phyloP scores from a whole-genome alignment of 1,140 invertebrate genomes.

The Steinernema khuongi region DNA sequence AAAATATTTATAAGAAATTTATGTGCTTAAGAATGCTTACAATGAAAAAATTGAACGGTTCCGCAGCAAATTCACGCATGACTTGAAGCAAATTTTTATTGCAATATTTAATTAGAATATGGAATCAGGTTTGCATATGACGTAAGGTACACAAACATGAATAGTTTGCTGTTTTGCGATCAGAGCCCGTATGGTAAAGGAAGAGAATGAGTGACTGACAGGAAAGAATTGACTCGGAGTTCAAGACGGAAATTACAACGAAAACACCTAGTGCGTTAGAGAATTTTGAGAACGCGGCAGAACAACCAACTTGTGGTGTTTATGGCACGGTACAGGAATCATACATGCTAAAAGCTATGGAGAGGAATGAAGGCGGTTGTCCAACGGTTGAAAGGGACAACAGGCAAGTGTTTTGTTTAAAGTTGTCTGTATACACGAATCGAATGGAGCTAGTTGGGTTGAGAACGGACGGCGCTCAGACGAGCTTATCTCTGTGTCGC shows the following conservation, averaged over 20 bases:
- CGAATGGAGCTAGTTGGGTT: neutral
- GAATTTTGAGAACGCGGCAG: neutral
- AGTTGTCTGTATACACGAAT: slow-evolving; percentile 10
- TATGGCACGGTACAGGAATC: neutral
- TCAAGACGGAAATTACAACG: neutral
- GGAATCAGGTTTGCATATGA: neutral
- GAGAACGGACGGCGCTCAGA: neutral
- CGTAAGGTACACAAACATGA: neutral
- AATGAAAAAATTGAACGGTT: neutral
- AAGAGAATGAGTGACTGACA: neutral
- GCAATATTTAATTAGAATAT: slow-evolving; percentile 17
- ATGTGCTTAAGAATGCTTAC: too few species aligned
- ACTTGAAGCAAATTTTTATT: slow-evolving; percentile 4
- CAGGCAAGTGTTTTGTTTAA: slow-evolving; percentile 2
- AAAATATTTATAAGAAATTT: too few species aligned
- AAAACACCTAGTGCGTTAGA: neutral
- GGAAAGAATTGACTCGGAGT: neutral
- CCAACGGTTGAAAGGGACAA: neutral
- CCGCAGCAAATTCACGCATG: neutral
- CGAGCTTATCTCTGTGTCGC: neutral
- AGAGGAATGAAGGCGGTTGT: neutral
- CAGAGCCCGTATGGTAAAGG: slow-evolving; percentile 9
- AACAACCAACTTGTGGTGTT: slow-evolving; percentile 9
- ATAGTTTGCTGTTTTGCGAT: slow-evolving; percentile 1
- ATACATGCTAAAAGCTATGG: neutral